Conservation (phyloP, 2,888 invertebrate species). For the Ophion ventricosus region DNA sequence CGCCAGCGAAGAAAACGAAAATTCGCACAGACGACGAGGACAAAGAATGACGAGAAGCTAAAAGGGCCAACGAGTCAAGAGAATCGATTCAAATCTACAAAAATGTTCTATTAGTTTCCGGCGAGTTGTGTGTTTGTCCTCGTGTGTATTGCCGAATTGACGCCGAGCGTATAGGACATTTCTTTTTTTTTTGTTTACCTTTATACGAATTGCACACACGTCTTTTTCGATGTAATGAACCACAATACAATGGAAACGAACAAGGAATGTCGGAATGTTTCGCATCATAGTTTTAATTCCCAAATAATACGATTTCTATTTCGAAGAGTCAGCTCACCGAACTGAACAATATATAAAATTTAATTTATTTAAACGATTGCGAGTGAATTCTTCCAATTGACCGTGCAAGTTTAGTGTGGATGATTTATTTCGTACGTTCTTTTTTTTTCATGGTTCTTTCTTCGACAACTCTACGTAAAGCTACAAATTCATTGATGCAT, state of each 20-base stretch:
- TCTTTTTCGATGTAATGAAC: too few species aligned
- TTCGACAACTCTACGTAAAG: slow-evolving; percentile 64
- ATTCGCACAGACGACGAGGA: neutral
- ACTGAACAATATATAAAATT: too few species aligned
- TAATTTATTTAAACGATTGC: too few species aligned
- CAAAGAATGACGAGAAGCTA: neutral
- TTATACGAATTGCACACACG: neutral
- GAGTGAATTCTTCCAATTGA: slow-evolving; percentile 7
- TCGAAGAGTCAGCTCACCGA: too few species aligned
- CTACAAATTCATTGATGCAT: slow-evolving; percentile 58
- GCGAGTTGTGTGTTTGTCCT: neutral
- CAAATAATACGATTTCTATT: too few species aligned
- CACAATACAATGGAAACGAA: too few species aligned
- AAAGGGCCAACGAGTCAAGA: neutral
- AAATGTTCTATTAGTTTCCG: neutral
- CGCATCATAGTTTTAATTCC: too few species aligned
- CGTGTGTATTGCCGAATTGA: too few species aligned
- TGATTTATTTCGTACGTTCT: neutral
- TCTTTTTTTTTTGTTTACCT: neutral
- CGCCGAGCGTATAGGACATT: neutral
- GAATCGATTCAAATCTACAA: neutral
- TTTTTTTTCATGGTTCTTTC: slow-evolving; percentile 61
- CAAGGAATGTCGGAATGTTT: too few species aligned
- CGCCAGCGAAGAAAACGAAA: slow-evolving; percentile 59
- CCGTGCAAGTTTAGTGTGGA: neutral